phyloP scores from a whole-genome alignment of 2,888 invertebrate species.

The Agrotis ipsilon region DNA sequence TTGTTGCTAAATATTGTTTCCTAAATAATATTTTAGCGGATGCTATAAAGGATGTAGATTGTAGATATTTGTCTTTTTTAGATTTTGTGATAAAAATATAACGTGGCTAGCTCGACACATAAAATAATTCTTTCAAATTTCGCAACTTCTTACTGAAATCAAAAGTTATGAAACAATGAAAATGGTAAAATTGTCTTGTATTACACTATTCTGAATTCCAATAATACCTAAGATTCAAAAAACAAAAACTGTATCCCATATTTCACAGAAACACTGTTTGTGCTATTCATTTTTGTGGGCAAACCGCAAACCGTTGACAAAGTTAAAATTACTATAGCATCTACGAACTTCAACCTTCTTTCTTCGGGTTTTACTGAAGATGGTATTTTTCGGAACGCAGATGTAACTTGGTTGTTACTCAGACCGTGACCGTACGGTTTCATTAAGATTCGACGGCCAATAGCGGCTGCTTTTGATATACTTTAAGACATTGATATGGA shows the following conservation, averaged over 20 bases:
- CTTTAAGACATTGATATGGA: constrained; percentile 51
- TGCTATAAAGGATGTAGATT: constrained; percentile 36
- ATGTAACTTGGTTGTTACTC: constrained; percentile 53
- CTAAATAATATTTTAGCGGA: constrained; percentile 4
- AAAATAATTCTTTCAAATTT: neutral
- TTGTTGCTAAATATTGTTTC: neutral
- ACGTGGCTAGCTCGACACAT: neutral
- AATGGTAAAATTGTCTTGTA: neutral
- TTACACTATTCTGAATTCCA: constrained; percentile 23
- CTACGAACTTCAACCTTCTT: constrained; percentile 7
- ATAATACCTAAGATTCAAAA: constrained; percentile 28
- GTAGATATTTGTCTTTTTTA: neutral
- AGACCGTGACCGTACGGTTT: constrained; percentile 70
- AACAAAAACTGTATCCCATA: constrained; percentile 64
- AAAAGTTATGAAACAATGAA: neutral
- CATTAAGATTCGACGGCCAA: constrained; percentile 64
- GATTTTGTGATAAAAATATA: constrained; percentile 10
- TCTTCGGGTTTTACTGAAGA: neutral
- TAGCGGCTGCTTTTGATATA: constrained; percentile 49
- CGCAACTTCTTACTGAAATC: neutral
- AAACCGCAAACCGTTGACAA: constrained; percentile 60
- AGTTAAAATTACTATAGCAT: constrained; percentile 34
- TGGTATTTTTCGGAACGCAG: constrained; percentile 44
- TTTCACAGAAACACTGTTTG: constrained; percentile 64
- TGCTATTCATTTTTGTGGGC: constrained; percentile 60